A percentile compares a stretch with the other conserved stretches of the same genome.
Conservation (phyloP, 2,888 invertebrate genomes). For the Macropis europaea region DNA sequence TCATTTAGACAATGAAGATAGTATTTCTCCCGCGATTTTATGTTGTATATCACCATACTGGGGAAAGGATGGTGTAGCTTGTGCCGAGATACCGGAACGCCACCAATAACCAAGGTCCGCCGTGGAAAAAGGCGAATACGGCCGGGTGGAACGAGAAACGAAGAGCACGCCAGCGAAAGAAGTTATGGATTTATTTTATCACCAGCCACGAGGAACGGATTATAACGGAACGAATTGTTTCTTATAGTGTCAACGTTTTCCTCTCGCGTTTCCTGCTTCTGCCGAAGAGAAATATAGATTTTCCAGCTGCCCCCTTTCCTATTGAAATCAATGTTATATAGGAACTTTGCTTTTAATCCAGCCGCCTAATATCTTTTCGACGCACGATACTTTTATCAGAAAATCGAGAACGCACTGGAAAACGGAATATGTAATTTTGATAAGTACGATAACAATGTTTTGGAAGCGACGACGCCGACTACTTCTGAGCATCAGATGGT, state of each 20-base stretch:
- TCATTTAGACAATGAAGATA: conserved; percentile 78
- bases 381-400: neutral
- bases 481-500: too few species aligned
- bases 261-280: neutral
- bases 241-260: conserved; percentile 45
- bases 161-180: conserved; percentile 30
- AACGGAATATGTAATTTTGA: neutral
- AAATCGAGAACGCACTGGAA: neutral
- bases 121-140: conserved; percentile 40
- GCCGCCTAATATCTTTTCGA: neutral
- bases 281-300: neutral
- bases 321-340: neutral
- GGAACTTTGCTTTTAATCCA: neutral
- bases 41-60: conserved; percentile 69
- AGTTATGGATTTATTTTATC: conserved; percentile 69
- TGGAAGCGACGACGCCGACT: neutral
- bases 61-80: conserved; percentile 54
- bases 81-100: conserved; percentile 64
- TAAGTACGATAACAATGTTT: neutral
- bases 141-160: conserved; percentile 20
- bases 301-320: neutral
- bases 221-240: conserved; percentile 62
- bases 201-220: conserved; percentile 59
- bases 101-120: conserved; percentile 65
- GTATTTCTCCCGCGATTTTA: conserved; percentile 75